Percentiles rank a stretch among this genome's conserved stretches.
These are phyloP conservation scores for Nematolebias whitei DNA, from an alignment of 2,113 vertebrate species.

Conservation along the genomic window DNA sequence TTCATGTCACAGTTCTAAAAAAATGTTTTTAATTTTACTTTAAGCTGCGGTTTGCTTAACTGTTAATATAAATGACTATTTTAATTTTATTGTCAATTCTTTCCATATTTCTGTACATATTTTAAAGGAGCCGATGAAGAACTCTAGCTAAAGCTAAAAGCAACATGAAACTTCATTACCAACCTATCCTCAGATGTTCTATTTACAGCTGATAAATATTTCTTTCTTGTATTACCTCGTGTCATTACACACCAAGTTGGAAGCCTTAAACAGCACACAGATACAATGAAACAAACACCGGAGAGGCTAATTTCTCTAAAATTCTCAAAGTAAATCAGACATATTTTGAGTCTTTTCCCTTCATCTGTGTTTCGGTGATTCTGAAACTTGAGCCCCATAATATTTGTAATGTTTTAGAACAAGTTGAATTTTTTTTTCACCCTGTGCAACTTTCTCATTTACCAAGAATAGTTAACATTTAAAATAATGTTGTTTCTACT, in stretches of 20 bases:
- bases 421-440: neutral
- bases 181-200: slow-evolving; percentile 3
- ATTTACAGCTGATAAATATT: neutral
- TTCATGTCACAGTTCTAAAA: neutral
- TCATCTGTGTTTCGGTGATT: slow-evolving; percentile 26
- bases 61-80: no score
- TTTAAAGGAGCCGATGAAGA: neutral
- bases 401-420: slow-evolving; percentile 16
- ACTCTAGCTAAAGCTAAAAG: neutral
- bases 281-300: slow-evolving; percentile 21
- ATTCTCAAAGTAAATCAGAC: no score
- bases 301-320: no score
- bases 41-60: neutral
- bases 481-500: no score
- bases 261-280: slow-evolving; percentile 33
- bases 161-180: neutral
- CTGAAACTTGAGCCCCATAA: slow-evolving; percentile 20
- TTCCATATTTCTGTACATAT: no score
- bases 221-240: slow-evolving; percentile 51
- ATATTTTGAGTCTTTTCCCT: no score
- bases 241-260: no score
- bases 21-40: neutral
- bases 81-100: no score
- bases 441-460: neutral
- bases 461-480: neutral